Conservation (phyloP, 2,888 invertebrate genomes). For the Cheilosia vulpina region DNA sequence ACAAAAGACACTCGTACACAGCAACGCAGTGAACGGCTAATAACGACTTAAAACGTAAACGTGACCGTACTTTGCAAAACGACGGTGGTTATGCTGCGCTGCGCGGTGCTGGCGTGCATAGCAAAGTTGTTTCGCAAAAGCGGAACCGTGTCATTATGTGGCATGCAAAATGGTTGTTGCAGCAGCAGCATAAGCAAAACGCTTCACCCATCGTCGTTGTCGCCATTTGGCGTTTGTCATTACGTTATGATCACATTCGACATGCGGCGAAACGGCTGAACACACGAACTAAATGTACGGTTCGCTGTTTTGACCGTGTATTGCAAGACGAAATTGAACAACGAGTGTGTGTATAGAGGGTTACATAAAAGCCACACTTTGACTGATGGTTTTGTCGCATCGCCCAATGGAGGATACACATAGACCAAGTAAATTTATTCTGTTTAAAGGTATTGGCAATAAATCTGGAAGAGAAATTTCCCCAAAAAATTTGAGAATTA, state of each 20-base stretch:
- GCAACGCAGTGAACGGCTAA: slow-evolving; percentile 21
- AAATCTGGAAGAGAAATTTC: slow-evolving; percentile 20
- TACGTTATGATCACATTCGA: slow-evolving; percentile 39
- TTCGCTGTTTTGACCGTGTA: slow-evolving; percentile 34
- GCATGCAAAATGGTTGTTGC: slow-evolving; percentile 44
- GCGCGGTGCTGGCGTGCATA: slow-evolving; percentile 15
- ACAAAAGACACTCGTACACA: slow-evolving; percentile 22
- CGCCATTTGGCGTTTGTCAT: slow-evolving; percentile 39
- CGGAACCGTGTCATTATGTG: slow-evolving; percentile 51
- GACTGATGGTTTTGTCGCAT: slow-evolving; percentile 7
- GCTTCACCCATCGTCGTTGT: slow-evolving; percentile 2
- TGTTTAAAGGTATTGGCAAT: slow-evolving; percentile 6
- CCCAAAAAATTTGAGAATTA: slow-evolving; percentile 1
- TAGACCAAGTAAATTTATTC: not conserved
- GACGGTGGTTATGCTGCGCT: slow-evolving; percentile 36
- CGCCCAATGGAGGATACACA: not conserved
- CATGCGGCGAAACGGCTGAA: not conserved
- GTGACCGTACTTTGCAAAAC: slow-evolving; percentile 52
- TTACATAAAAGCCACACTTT: slow-evolving; percentile 53
- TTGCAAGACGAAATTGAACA: slow-evolving; percentile 28
- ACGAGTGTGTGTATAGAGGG: not conserved
- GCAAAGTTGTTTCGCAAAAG: slow-evolving; percentile 34
- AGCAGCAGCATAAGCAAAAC: slow-evolving; percentile 12
- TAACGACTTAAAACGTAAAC: slow-evolving; percentile 63
- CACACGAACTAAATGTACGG: slow-evolving; percentile 2